These are phyloP conservation scores for Phymatocera aterrima DNA, from an alignment of 2,888 invertebrate species.

Conservation along the genomic window DNA sequence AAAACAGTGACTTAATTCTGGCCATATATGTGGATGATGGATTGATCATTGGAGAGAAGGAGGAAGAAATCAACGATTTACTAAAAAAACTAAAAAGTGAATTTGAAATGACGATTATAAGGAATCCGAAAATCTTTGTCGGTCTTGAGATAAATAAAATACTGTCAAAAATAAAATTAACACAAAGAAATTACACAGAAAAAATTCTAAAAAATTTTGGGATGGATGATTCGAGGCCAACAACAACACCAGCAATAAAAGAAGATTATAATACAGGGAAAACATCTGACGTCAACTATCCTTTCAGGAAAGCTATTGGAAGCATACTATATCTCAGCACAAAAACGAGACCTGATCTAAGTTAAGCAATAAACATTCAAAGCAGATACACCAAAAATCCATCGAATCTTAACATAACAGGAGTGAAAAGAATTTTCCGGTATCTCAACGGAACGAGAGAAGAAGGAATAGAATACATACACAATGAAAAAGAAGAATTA, in stretches of 20 bases:
- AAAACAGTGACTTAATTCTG: constrained; percentile 1
- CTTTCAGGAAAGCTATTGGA: constrained; percentile 54
- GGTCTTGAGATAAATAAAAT: too few relatives aligned
- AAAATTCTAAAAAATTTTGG: too few relatives aligned
- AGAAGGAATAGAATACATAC: constrained; percentile 44
- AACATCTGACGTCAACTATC: constrained; percentile 50
- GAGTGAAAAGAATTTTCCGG: constrained; percentile 47
- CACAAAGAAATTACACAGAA: too few relatives aligned
- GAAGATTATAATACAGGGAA: too few relatives aligned
- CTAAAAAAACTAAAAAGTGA: constrained; percentile 47
- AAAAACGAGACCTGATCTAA: constrained; percentile 52
- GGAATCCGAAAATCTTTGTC: constrained; percentile 50
- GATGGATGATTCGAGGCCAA: constrained; percentile 41
- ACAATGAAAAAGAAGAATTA: constrained; percentile 33
- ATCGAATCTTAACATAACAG: too few relatives aligned
- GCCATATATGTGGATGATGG: constrained; percentile 50
- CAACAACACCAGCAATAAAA: constrained; percentile 22
- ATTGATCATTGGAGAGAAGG: constrained; percentile 50
- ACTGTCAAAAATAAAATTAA: too few relatives aligned
- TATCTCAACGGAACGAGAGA: constrained; percentile 47
- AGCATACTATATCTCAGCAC: constrained; percentile 54
- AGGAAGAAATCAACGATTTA: constrained; percentile 42
- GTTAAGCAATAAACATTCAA: constrained; percentile 50
- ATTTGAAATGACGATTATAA: constrained; percentile 51
- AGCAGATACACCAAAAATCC: constrained; percentile 49